Evolutionary conservation across 2,888 invertebrate species (phyloP), one percentile per base, ranked within the genome.

Genomic region (Meiosimyza decipiens): DNA sequence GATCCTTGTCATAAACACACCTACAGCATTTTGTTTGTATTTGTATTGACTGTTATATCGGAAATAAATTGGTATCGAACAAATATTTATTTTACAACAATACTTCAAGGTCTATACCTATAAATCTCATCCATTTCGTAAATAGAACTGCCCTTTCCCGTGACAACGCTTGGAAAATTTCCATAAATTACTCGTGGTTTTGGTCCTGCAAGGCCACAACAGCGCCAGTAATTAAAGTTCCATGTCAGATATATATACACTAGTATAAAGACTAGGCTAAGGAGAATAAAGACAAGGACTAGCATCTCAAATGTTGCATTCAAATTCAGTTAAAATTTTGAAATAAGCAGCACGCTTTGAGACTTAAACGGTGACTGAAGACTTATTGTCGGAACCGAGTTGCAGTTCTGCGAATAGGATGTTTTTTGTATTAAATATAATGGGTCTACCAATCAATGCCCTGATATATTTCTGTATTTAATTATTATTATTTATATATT

Each of bases 101-200:
- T 12, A 63, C 16, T 9, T 15, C 22, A 13, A 52, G 40, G 40
- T 40, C 18, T 47, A 57, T 52, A 88, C 88, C 83, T 80, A 77
- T 88, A 88, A 22, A 88, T 80, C 9, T 81, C 80, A 75, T 86
- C 83, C 18, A 85, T 79, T 59, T 88, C 86, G 65, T 82, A 79
- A 0, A 84, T 81, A 4, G 86, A 76, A 54, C 84, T 84, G 73
- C 80, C 79, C 62, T 76, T 80, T 15, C 83, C 79, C 2, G 80
- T 80, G 7, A 86, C 60, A 7, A 80, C 71, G 0, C 80, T 81
- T 3, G 81, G 81, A 60, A 87, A 79, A 57, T 85, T 88, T 2
- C 89, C 88, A 6, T 85, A 80, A 1, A 85, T 52, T 0, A 84
- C 77, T 2, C 76, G 68, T 0, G 88, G 88, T 51, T 79, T 78